Base-by-base conservation (phyloP, 2,113 vertebrate species). In the Pygoscelis antarcticus region DNA sequence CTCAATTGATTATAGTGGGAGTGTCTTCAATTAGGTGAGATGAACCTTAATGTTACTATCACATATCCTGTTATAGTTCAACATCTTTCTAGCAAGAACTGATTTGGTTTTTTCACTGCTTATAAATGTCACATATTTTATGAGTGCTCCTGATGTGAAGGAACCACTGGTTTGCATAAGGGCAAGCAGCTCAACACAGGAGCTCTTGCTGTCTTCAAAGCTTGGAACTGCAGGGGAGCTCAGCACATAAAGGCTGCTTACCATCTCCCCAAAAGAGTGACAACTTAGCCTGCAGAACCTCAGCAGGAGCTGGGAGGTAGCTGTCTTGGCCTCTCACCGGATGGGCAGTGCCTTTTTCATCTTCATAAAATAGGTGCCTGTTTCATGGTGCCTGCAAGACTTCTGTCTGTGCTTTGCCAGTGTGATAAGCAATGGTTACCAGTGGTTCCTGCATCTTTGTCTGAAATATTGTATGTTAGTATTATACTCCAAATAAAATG, bases 111-210 rank as follows among this genome's bases (percentile, higher is more conserved):
- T 30, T 47, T 25, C 30, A 26, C 13, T 85, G 10, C 27, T 81
- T 81, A 75, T 32, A 69, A 30, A 89, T 69, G 36, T 26, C 22
- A 51, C 4, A 1, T 47, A 26, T 69, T 81, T 69, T 64, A 38
- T 51, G 34, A 62, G 12, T n/a, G 17, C 8, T 34, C 9, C 34
- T 65, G 18, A 65, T 71, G 30, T 15, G n/a, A 40, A 60, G 18
- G n/a, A 70, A 57, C 19, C 26, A 29, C 13, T 47, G 29, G 6
- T 70, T 64, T 86, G 30, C 7, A 65, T 32, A 54, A 25, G 55
- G 22, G 8, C 30, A 52, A 82, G 52, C 0, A 1, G 5, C 10
- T 70, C 38, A 76, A 16, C 0, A 1, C 25, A 54, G 51, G 21
- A 87, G 29, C 5, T 52, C 49, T 58, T 40, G 10, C 22, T 64